These are phyloP conservation scores for Gobionotothen gibberifrons DNA, from an alignment of 2,797 vertebrate species.

Conservation along the genomic window DNA sequence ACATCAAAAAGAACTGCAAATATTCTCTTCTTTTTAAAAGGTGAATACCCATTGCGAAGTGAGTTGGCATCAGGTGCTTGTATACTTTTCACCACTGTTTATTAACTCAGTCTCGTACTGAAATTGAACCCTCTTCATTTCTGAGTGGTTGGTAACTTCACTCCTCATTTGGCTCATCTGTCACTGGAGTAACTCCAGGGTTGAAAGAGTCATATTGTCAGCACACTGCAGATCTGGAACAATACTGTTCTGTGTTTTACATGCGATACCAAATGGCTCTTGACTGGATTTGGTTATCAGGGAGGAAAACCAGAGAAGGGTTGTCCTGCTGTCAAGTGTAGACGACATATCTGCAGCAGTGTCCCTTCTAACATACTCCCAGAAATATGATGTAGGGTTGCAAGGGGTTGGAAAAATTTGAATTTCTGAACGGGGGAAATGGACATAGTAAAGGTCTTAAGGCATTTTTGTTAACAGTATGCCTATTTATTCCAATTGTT, in stretches of 20 bases:
- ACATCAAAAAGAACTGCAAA: slow-evolving; percentile 20
- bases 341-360: background rate
- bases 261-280: slow-evolving; percentile 35
- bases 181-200: slow-evolving; percentile 14
- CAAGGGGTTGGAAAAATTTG: no score
- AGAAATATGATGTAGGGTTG: background rate
- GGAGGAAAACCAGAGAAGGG: background rate
- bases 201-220: slow-evolving; percentile 13
- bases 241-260: slow-evolving; percentile 8
- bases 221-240: background rate
- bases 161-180: slow-evolving; percentile 23
- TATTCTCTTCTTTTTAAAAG: background rate
- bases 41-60: slow-evolving; percentile 9
- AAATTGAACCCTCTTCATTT: slow-evolving; percentile 43
- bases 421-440: no score
- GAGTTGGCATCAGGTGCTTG: slow-evolving; percentile 1
- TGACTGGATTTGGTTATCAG: slow-evolving; percentile 26
- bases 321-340: slow-evolving; percentile 21
- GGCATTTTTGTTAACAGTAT: no score
- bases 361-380: background rate
- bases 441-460: no score
- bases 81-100: slow-evolving; percentile 35
- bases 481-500: no score
- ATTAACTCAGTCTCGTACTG: slow-evolving; percentile 15
- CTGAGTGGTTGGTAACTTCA: slow-evolving; percentile 41